phyloP scores from a whole-genome alignment of 2,113 vertebrate species.

The Gymnobelideus leadbeateri region DNA sequence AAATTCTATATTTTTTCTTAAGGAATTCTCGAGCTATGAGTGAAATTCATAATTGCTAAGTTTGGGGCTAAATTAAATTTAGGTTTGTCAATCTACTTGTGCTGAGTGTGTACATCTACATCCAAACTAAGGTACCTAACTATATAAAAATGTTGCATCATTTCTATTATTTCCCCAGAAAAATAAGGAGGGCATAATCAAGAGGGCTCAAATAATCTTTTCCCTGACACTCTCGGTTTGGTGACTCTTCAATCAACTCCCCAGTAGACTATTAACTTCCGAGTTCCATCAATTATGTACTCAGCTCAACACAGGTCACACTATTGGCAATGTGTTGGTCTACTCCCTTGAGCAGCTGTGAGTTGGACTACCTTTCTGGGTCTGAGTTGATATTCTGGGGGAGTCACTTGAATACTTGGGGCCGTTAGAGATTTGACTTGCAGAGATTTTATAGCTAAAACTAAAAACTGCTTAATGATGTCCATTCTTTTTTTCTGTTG shows the following conservation, averaged over 20 bases:
- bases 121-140: neutral
- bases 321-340: neutral
- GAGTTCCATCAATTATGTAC: neutral
- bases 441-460: neutral
- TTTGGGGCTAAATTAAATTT: neutral
- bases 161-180: neutral
- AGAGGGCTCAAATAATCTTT: neutral
- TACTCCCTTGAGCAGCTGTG: neutral
- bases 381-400: neutral
- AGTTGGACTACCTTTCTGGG: neutral
- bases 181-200: neutral
- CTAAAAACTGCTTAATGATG: neutral
- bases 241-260: neutral
- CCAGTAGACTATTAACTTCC: neutral
- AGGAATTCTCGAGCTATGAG: accelerated
- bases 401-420: no score
- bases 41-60: neutral
- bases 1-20: neutral
- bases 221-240: neutral
- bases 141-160: neutral
- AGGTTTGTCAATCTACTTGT: neutral
- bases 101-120: neutral
- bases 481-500: neutral
- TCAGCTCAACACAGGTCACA: neutral
- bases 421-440: neutral